Evolutionary conservation across 1,140 invertebrate species (phyloP).

Genomic region (Neodiprion pinetum): DNA sequence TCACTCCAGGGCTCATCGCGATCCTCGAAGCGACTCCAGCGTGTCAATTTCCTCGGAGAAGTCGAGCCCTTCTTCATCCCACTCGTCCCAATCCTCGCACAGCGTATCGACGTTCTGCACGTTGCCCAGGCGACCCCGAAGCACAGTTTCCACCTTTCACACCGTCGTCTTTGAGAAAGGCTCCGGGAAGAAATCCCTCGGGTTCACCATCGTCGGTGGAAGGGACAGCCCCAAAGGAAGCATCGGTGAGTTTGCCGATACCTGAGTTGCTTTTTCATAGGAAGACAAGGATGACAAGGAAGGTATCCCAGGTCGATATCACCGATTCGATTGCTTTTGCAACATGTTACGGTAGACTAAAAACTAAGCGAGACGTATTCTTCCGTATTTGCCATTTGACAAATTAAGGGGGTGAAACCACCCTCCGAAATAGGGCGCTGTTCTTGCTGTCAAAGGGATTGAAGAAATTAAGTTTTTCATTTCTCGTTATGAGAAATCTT

Average conservation of each 20-base stretch:
- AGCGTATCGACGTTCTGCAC: constrained; percentile 74
- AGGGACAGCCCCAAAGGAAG: constrained; percentile 87
- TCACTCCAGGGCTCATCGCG: constrained; percentile 40
- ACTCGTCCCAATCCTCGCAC: constrained; percentile 51
- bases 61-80: constrained; percentile 37
- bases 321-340: no score
- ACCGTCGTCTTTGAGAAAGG: constrained; percentile 86
- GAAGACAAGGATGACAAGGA: no score
- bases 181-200: constrained; percentile 82
- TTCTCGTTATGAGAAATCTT: no score
- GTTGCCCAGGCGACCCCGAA: constrained; percentile 71
- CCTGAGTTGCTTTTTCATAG: no score
- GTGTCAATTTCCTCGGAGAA: constrained; percentile 39
- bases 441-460: no score
- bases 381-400: no score
- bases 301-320: no score
- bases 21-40: constrained; percentile 45
- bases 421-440: no score
- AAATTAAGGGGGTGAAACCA: no score
- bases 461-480: no score
- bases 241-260: constrained; percentile 63
- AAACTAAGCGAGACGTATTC: no score
- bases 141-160: constrained; percentile 71
- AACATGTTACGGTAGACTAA: no score
- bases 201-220: constrained; percentile 92